A percentile compares a stretch with the other conserved stretches of the same genome.
Evolutionary conservation across 2,888 invertebrate genomes (phyloP).

Genomic region (Drosophila nigritarsus): DNA sequence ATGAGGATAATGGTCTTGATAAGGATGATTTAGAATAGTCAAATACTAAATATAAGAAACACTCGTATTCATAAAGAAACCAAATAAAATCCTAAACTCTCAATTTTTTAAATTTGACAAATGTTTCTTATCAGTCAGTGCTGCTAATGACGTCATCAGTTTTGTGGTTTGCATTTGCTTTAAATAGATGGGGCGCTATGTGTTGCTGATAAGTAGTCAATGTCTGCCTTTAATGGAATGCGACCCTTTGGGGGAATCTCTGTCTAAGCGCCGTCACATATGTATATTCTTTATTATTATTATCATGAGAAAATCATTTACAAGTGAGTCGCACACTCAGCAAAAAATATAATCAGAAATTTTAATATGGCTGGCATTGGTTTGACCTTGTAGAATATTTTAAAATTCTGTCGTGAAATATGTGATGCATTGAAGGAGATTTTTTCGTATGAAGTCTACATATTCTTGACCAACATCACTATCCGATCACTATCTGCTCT

Average conservation of each 20-base stretch:
- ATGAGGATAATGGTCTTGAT: too few species aligned
- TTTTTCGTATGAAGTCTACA: neutral
- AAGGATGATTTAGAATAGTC: neutral
- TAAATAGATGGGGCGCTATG: neutral
- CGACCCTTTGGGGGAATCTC: neutral
- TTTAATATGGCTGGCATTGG: neutral
- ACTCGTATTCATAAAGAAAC: neutral
- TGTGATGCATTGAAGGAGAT: neutral
- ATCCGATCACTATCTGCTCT: neutral
- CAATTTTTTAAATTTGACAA: neutral
- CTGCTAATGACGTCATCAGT: neutral
- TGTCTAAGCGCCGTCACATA: too few species aligned
- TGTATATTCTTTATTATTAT: neutral
- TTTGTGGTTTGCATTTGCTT: neutral
- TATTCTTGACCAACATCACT: neutral
- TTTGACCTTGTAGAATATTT: neutral
- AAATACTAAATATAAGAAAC: neutral
- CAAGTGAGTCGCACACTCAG: conserved; percentile 66
- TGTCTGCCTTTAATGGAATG: neutral
- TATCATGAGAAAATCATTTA: conserved; percentile 84
- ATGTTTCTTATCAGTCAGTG: neutral
- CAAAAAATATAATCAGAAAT: neutral
- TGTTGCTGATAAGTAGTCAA: neutral
- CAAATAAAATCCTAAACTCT: neutral
- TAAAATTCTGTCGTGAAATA: conserved; percentile 41